Base-by-base conservation (phyloP, 2,888 invertebrate species). In the Anorthoa munda region DNA sequence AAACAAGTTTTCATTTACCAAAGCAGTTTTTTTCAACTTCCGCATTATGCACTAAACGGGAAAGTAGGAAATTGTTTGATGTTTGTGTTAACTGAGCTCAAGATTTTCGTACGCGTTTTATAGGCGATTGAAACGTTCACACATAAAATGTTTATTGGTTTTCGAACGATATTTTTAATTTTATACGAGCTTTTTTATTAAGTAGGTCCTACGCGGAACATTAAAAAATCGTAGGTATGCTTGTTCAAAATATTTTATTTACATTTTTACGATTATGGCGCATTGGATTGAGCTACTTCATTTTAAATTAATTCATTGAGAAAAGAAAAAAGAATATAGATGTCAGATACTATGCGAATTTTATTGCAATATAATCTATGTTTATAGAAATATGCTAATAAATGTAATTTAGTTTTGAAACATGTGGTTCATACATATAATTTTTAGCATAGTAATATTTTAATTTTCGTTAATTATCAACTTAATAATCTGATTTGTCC, bases 41-140 rank as follows among this genome's bases (percentile, higher is more conserved):
- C 88, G 82, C 56, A 66, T 78, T 78, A 72, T 72, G 73, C 74
- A 84, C 77, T 79, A 72, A 81, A 77, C 72, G 81, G 77, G 75
- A 83, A 87, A 87, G 87, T 85, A 84, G 84, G 85, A 84, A 87
- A 85, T 81, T 83, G 84, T 87, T 89, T 85, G 84, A 88, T 87
- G 88, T 86, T 83, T 83, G 84, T 77, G 83, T 88, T 87, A 85
- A 88, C 86, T 83, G 88, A 87, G 86, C 85, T 85, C 87, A 81
- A 86, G 84, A 88, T 88, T 86, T 89, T 85, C 79, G 82, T 83
- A 79, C 74, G 74, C 68, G 75, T 75, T 90, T 87, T 87, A 85
- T 85, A 73, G 82, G 71, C 82, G 86, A 89, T 88, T 84, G 82
- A 88, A 86, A 85, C 67, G 81, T 84, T 84, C 82, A 82, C 85